Percentiles rank a stretch among this genome's conserved stretches.
Conservation (phyloP, 2,113 vertebrate genomes). For the Cricetomys ansorgei region DNA sequence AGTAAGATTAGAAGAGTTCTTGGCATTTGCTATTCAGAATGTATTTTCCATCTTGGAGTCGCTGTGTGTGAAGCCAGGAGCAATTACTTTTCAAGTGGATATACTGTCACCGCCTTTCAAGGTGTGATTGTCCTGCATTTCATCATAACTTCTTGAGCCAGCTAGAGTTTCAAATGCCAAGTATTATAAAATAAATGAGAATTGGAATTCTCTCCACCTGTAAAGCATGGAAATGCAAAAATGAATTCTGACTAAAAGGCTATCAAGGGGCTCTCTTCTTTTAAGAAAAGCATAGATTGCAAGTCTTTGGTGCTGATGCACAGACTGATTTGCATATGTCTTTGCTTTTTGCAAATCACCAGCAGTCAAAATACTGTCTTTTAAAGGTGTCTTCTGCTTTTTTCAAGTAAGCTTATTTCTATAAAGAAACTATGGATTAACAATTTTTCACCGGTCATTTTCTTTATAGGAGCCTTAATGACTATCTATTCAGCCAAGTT, state of each 20-base stretch:
- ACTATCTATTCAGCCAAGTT: not conserved
- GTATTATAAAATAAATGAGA: conserved; percentile 70
- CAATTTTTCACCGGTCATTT: conserved; percentile 2
- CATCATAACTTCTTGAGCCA: conserved; percentile 67
- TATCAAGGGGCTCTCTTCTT: not conserved
- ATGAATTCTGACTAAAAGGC: conserved; percentile 46
- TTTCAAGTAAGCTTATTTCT: not conserved
- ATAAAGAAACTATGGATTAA: not conserved
- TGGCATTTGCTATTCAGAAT: conserved; percentile 73
- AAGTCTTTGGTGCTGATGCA: not conserved
- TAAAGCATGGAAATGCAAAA: conserved; percentile 63
- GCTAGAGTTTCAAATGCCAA: conserved; percentile 50
- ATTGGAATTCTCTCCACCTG: conserved; percentile 61
- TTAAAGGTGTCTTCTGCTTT: conserved; percentile 37
- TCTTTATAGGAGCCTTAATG: not conserved
- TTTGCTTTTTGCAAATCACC: conserved; percentile 22
- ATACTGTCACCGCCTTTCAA: conserved; percentile 73
- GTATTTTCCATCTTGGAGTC: conserved; percentile 76
- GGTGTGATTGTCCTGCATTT: conserved; percentile 77
- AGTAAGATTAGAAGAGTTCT: conserved; percentile 70
- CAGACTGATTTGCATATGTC: conserved; percentile 16
- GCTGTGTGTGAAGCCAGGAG: conserved; percentile 70
- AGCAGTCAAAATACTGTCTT: not conserved
- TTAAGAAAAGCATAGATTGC: not conserved
- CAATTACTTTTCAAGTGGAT: conserved; percentile 80